These are phyloP conservation scores for Onychostruthus taczanowskii DNA, from an alignment of 2,113 vertebrate species.

Conservation along the genomic window DNA sequence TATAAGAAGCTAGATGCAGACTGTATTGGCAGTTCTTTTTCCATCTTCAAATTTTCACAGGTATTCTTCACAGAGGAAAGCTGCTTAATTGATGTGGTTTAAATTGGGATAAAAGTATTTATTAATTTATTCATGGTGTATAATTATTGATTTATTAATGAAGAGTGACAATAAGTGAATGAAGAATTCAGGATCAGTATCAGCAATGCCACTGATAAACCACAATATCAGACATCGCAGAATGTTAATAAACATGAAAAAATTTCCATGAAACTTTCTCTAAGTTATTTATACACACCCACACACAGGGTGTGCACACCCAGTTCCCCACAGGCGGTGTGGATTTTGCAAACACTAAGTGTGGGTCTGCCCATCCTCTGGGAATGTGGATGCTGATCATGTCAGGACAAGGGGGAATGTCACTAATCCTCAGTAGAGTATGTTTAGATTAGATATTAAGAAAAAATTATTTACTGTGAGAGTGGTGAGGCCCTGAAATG, in stretches of 20 bases:
- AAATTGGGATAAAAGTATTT: not conserved
- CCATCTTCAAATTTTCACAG: not conserved
- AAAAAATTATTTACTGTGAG: not conserved
- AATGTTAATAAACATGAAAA: not conserved
- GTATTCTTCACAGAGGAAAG: not conserved
- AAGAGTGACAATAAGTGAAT: not conserved
- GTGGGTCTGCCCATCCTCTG: not conserved
- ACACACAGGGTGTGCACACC: rapidly evolving
- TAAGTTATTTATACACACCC: not conserved
- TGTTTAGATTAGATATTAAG: not conserved
- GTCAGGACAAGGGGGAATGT: not conserved
- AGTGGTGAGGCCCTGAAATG: not conserved
- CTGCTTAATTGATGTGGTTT: not conserved
- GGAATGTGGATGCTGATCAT: not conserved
- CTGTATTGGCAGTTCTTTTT: not conserved
- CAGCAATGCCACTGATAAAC: not conserved
- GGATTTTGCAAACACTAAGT: not conserved
- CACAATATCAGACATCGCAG: not conserved
- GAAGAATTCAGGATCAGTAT: not conserved
- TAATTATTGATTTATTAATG: not conserved
- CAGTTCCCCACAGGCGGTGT: not conserved
- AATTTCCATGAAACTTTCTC: not conserved
- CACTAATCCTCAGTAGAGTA: not conserved
- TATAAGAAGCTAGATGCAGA: not conserved
- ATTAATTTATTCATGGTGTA: not conserved